Evolutionary conservation across 2,797 vertebrate species (phyloP), one percentile per base, ranked within the genome.

Genomic region (Sitta carolinensis): DNA sequence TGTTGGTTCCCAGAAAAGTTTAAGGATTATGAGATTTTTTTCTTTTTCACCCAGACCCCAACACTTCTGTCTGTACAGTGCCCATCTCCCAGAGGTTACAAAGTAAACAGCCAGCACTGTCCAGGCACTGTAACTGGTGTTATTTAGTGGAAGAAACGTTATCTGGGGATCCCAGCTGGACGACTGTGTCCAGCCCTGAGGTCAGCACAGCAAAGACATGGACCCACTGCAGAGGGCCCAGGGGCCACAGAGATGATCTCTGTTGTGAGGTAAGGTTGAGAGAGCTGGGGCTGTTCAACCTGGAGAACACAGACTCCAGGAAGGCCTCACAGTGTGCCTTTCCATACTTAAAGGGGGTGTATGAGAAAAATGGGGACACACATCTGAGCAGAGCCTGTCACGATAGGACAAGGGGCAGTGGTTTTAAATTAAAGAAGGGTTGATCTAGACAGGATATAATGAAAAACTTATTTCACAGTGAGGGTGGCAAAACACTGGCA

Each of bases 371-470:
- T 4, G 8, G 30, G 52, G 52, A 54, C 22, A 72, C 62, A 48
- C 27, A 36, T 59, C 66, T 42, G 19, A 36, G 26, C 26, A 72
- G 16, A 15, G 9, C 13, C 26, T 72, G 58, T 32, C 42, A n/a
- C 0, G 0, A 58, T 0, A 77, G 43, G 11, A 63, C 16, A 63
- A 55, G 29, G 11, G 11, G 10, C 7, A 69, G 8, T 13, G 13
- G 15, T 47, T 64, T 84, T 47, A 64, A 51, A 47, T 32, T 64
- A 36, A 52, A 77, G 15, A 83, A 84, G 21, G 18, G 10, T 7
- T 67, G 40, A 59, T 42, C 67, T 66, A 52, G 47, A 23, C 1
- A n/a, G 51, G 40, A 27, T 59, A 8, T 4, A 78, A 61, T 10
- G 5, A 52, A 62, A 52, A 83, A 34, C 5, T 16, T 27, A 23